phyloP scores from a whole-genome alignment of 2,113 vertebrate genomes.

The Acanthisitta chloris region DNA sequence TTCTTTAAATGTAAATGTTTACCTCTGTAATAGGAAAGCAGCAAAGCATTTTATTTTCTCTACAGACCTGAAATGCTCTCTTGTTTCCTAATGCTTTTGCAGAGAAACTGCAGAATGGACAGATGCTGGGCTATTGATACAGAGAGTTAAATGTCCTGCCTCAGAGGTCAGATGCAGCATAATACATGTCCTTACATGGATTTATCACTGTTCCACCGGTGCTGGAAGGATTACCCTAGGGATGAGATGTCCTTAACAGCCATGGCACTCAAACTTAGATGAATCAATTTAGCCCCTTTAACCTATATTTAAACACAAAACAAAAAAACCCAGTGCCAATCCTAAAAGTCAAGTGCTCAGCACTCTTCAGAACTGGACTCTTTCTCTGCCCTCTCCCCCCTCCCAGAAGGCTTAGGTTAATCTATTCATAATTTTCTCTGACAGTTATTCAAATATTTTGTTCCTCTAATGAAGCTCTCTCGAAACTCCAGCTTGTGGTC shows the following conservation, averaged over 20 bases:
- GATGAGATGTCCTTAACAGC: neutral
- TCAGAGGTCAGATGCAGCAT: neutral
- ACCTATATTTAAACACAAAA: neutral
- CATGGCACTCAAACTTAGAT: neutral
- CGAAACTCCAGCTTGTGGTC: neutral
- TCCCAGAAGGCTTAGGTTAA: neutral
- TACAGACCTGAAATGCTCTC: neutral
- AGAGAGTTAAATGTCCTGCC: neutral
- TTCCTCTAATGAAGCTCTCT: neutral
- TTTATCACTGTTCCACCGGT: neutral
- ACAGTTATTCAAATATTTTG: conserved; percentile 24
- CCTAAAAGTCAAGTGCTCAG: neutral
- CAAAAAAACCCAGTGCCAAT: neutral
- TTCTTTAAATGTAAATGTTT: neutral
- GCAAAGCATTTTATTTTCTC: neutral
- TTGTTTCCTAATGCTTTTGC: neutral
- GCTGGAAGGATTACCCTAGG: neutral
- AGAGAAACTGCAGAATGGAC: neutral
- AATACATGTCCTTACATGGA: neutral
- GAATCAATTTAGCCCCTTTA: neutral
- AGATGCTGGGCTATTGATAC: neutral
- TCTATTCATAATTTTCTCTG: neutral
- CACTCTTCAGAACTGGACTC: neutral
- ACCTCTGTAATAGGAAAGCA: neutral
- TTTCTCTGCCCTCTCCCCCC: neutral